Conservation (phyloP, 2,797 vertebrate species). For the Cynopterus sphinx region DNA sequence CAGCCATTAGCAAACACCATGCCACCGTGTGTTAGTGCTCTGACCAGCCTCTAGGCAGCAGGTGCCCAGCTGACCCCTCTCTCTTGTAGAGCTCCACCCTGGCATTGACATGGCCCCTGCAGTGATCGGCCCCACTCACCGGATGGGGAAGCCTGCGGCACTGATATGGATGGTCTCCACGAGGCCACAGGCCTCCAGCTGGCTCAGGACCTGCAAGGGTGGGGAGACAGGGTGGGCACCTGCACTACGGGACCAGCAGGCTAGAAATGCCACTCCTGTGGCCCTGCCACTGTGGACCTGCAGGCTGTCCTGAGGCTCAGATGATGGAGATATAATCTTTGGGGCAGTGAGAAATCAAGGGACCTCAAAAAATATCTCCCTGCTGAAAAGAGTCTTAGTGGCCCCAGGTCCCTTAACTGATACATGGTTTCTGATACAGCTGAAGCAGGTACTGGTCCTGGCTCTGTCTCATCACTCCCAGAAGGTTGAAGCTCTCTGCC, state of each 20-base stretch:
- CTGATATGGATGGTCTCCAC: slow-evolving; percentile 97
- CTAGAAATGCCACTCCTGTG: not conserved
- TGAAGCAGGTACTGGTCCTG: not conserved
- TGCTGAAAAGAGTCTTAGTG: not conserved
- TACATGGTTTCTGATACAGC: not conserved
- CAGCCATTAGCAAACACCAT: not conserved
- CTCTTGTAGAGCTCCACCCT: not conserved
- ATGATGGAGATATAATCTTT: not conserved
- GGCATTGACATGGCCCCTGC: not conserved
- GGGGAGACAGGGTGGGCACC: not conserved
- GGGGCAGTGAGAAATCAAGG: not conserved
- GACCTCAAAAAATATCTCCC: not conserved
- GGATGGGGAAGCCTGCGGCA: slow-evolving; percentile 96
- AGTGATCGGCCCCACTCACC: slow-evolving; percentile 83
- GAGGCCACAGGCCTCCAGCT: slow-evolving; percentile 97
- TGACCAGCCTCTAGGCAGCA: not conserved
- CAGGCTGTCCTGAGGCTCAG: not conserved
- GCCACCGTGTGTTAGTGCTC: not conserved
- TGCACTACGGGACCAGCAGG: not conserved
- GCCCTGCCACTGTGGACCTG: not conserved
- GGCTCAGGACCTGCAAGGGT: slow-evolving; percentile 91
- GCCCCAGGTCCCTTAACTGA: not conserved
- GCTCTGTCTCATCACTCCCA: not conserved
- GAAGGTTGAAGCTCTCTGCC: not conserved
- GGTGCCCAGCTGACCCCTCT: not conserved